phyloP scores from a whole-genome alignment of 2,888 invertebrate genomes.

The Mimas tiliae region DNA sequence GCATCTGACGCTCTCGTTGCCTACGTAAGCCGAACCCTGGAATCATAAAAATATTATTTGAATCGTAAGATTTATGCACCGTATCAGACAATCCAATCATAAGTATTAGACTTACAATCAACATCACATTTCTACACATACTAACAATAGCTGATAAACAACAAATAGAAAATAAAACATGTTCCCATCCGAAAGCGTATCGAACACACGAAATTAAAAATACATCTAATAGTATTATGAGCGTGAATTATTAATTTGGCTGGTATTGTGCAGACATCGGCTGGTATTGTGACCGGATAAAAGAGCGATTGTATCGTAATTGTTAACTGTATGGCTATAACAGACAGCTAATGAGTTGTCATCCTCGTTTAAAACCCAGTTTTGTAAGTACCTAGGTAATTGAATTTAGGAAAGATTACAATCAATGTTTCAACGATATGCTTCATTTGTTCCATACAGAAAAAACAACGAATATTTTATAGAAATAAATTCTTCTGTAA shows the following conservation, averaged over 20 bases:
- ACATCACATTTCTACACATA: conserved; percentile 50
- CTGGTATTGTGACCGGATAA: conserved; percentile 46
- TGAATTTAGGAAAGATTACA: conserved; percentile 34
- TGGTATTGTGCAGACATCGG: conserved; percentile 63
- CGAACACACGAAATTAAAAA: conserved; percentile 74
- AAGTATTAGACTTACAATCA: conserved; percentile 47
- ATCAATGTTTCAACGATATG: conserved; percentile 9
- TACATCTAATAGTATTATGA: conserved; percentile 68
- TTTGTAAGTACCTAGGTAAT: conserved; percentile 47
- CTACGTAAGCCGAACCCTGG: conserved; percentile 35
- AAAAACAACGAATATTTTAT: neutral
- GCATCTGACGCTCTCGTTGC: conserved; percentile 45
- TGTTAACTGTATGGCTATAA: conserved; percentile 26
- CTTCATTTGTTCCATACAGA: conserved; percentile 9
- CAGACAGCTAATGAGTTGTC: conserved; percentile 44
- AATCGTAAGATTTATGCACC: conserved; percentile 60
- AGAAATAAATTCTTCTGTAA: conserved; percentile 13
- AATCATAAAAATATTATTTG: conserved; percentile 53
- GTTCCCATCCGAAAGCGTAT: conserved; percentile 54
- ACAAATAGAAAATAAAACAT: conserved; percentile 60
- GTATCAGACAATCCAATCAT: conserved; percentile 51
- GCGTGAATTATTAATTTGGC: conserved; percentile 80
- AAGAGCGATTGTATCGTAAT: conserved; percentile 49
- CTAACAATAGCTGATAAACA: conserved; percentile 63
- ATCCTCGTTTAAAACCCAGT: conserved; percentile 42